A percentile compares a stretch with the other conserved stretches of the same genome.
Evolutionary conservation across 2,797 vertebrate genomes (phyloP).

Genomic region (Lepus townsendii): DNA sequence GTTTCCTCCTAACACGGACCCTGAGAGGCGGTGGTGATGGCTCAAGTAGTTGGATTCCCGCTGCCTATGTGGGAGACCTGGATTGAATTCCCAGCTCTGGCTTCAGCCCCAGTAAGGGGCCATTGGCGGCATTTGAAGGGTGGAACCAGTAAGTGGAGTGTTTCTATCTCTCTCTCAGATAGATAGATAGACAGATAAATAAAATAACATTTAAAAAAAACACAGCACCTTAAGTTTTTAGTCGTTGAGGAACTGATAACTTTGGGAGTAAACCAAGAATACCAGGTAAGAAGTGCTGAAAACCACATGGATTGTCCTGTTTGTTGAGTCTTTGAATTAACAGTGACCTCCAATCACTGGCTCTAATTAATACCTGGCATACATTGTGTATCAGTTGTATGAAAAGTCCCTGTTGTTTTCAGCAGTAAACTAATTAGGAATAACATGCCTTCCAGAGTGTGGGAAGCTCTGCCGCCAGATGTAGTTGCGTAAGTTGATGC

Average conservation of each 20-base stretch:
- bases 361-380: constrained; percentile 66
- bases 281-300: background rate
- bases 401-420: constrained; percentile 71
- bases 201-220: too few species aligned
- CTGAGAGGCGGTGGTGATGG: too few species aligned
- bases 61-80: too few species aligned
- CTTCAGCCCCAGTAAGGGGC: too few species aligned
- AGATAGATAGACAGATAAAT: too few species aligned
- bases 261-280: constrained; percentile 50
- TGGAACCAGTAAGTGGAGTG: too few species aligned
- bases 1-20: too few species aligned
- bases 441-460: constrained; percentile 34
- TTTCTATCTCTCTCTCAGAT: too few species aligned
- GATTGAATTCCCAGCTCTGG: too few species aligned
- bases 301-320: background rate
- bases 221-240: background rate
- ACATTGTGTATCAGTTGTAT: constrained; percentile 38
- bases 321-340: constrained; percentile 41
- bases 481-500: constrained; percentile 36
- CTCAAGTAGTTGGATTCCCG: too few species aligned
- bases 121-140: too few species aligned
- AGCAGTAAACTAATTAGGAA: constrained; percentile 76
- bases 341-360: constrained; percentile 17
- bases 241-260: background rate
- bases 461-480: constrained; percentile 31